A percentile compares a stretch with the other conserved stretches of the same genome.
phyloP scores from a whole-genome alignment of 2,797 vertebrate species.

The Pyrocephalus nanus region DNA sequence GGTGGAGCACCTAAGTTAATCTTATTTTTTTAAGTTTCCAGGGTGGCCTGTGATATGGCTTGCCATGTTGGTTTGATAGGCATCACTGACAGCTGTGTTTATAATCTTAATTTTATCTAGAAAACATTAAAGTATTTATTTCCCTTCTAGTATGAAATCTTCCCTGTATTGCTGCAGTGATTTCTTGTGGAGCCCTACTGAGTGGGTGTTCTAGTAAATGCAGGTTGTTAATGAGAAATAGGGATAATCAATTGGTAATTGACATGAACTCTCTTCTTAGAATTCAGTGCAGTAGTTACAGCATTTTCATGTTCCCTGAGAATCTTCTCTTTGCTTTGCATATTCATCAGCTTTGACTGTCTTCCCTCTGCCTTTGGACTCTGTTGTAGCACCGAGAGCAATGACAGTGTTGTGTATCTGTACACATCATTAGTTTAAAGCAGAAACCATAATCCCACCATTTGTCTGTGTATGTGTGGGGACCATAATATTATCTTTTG shows the following conservation, averaged over 20 bases:
- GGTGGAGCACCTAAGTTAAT: neutral
- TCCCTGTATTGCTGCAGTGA: neutral
- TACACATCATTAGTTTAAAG: neutral
- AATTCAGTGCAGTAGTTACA: neutral
- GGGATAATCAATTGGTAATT: neutral
- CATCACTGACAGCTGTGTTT: neutral
- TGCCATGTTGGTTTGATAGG: neutral
- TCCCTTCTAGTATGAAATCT: neutral
- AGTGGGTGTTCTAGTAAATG: neutral
- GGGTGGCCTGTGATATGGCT: neutral
- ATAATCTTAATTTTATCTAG: neutral
- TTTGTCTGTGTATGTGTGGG: neutral
- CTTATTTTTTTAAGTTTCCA: neutral
- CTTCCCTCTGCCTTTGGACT: neutral
- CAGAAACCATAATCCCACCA: neutral
- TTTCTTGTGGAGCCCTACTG: neutral
- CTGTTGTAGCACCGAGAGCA: neutral
- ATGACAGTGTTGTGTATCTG: neutral
- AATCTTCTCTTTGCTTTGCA: neutral
- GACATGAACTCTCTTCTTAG: neutral
- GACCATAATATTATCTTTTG: neutral
- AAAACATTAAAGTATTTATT: neutral
- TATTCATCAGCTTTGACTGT: neutral
- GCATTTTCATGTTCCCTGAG: neutral
- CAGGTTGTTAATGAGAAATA: neutral